Evolutionary conservation across 2,113 vertebrate genomes (phyloP).

Genomic region (Pelusios castaneus): DNA sequence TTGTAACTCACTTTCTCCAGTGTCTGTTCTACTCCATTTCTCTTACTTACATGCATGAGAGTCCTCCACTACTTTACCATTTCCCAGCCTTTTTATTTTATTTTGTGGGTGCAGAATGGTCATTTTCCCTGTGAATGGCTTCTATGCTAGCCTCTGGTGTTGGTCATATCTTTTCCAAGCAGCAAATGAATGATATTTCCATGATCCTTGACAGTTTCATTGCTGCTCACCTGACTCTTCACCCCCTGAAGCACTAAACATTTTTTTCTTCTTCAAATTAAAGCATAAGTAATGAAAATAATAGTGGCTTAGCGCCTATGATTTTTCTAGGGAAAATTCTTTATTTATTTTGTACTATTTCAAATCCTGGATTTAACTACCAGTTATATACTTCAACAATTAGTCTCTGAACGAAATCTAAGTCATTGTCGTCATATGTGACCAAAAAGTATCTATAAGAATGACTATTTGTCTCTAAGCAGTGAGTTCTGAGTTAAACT

Average conservation of each 20-base stretch:
- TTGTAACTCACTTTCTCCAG: rapidly evolving
- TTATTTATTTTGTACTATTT: background rate
- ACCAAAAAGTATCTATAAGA: background rate
- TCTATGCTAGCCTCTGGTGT: background rate
- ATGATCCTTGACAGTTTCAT: background rate
- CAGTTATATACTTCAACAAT: background rate
- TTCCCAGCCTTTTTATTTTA: background rate
- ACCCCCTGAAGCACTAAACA: background rate
- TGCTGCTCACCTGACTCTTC: background rate
- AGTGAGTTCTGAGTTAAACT: conserved; percentile 15
- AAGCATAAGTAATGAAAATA: background rate
- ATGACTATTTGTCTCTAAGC: background rate
- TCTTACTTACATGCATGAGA: background rate
- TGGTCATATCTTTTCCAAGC: background rate
- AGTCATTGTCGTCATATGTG: background rate
- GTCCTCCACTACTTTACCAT: rapidly evolving
- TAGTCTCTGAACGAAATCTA: background rate
- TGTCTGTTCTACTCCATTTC: background rate
- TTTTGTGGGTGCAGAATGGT: background rate
- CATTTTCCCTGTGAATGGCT: background rate
- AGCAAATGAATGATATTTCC: background rate
- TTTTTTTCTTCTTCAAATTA: background rate
- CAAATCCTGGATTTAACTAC: background rate
- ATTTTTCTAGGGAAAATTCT: background rate
- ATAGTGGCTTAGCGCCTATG: background rate